phyloP scores from a whole-genome alignment of 2,888 invertebrate genomes.

The Steinernema carpocapsae region DNA sequence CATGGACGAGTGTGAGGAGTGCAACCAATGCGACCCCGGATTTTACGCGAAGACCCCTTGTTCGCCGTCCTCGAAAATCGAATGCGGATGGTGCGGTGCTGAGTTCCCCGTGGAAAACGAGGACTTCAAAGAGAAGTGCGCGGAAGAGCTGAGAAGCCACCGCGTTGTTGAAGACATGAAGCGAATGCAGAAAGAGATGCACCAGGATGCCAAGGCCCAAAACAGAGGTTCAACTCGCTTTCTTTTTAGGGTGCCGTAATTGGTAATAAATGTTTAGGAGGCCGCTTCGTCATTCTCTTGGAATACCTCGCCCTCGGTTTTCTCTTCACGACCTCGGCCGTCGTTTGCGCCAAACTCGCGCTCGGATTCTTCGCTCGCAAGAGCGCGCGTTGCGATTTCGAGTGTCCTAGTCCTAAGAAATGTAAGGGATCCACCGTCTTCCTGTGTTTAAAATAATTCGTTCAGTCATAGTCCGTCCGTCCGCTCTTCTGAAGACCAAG shows the following conservation, averaged over 20 bases:
- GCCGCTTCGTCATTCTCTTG: background rate
- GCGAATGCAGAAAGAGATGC: conserved; percentile 30
- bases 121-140: conserved; percentile 43
- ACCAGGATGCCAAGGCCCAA: conserved; percentile 23
- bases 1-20: conserved; percentile 43
- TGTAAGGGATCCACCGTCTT: background rate
- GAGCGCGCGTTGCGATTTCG: background rate
- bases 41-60: conserved; percentile 48
- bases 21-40: conserved; percentile 47
- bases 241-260: too few species aligned
- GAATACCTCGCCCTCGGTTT: background rate
- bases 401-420: background rate
- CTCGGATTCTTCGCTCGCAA: background rate
- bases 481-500: conserved; percentile 44
- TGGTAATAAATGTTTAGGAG: too few species aligned
- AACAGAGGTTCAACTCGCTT: conserved; percentile 28
- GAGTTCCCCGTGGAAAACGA: conserved; percentile 38
- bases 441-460: background rate
- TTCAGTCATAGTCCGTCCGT: conserved; percentile 46
- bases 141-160: conserved; percentile 27
- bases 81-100: conserved; percentile 56
- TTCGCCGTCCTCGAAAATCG: conserved; percentile 43
- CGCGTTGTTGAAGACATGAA: conserved; percentile 15
- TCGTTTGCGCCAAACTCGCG: background rate
- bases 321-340: background rate